phyloP scores from a whole-genome alignment of 2,888 invertebrate species.

The Apotomis capreana region DNA sequence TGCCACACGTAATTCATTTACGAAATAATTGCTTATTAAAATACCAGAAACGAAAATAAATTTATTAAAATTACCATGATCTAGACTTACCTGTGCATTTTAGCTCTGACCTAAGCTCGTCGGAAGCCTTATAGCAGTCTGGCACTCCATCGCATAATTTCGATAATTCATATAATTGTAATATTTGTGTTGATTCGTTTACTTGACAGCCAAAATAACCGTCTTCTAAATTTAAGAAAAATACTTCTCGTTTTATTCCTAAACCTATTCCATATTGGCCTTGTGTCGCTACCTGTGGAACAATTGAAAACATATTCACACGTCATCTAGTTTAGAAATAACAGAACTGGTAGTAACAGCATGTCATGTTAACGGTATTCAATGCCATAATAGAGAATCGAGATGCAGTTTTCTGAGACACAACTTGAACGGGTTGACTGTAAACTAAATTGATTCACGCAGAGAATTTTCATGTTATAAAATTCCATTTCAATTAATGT shows the following conservation, averaged over 20 bases:
- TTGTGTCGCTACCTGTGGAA: slow-evolving; percentile 88
- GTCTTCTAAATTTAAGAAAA: slow-evolving; percentile 98
- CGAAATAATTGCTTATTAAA: too few species aligned
- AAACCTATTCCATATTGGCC: slow-evolving; percentile 91
- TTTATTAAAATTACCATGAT: background rate
- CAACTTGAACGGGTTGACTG: background rate
- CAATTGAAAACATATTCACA: slow-evolving; percentile 35
- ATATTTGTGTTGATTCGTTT: slow-evolving; percentile 96
- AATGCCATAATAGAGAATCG: background rate
- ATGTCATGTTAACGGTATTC: background rate
- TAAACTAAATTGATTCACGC: too few species aligned
- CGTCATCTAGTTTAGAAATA: slow-evolving; percentile 18
- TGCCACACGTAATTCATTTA: too few species aligned
- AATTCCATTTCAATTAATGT: too few species aligned
- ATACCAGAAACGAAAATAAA: too few species aligned
- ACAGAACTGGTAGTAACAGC: background rate
- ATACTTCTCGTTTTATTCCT: slow-evolving; percentile 95
- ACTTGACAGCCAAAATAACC: slow-evolving; percentile 99
- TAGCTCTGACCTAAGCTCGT: slow-evolving; percentile 93
- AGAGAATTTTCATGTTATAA: too few species aligned
- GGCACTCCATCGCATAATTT: slow-evolving; percentile 95
- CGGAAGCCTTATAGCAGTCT: slow-evolving; percentile 96
- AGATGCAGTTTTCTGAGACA: background rate
- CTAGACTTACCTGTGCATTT: slow-evolving; percentile 94
- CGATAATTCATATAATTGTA: slow-evolving; percentile 97